phyloP scores from a whole-genome alignment of 2,113 vertebrate genomes.

The Cyprinodon tularosa region DNA sequence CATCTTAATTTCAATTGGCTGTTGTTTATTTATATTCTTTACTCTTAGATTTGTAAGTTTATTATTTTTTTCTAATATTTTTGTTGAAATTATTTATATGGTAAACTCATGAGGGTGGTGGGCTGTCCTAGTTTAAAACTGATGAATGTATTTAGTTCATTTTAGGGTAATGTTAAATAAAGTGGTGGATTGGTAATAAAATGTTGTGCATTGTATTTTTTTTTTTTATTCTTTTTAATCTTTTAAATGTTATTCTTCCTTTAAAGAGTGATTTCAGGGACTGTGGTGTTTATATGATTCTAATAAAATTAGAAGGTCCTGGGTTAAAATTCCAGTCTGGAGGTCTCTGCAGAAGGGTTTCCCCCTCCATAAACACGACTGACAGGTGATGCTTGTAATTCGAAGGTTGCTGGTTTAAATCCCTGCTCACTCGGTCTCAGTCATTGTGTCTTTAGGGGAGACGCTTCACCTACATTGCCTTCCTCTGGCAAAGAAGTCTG shows the following conservation, averaged over 20 bases:
- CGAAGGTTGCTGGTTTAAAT: too few relatives aligned
- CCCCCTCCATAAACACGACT: too few relatives aligned
- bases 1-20: constrained; percentile 18
- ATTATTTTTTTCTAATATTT: constrained; percentile 19
- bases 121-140: constrained; percentile 43
- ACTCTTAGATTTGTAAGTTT: constrained; percentile 15
- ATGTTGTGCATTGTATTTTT: neutral
- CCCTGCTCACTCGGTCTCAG: too few relatives aligned
- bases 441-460: too few relatives aligned
- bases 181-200: constrained; percentile 66
- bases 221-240: neutral
- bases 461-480: too few relatives aligned
- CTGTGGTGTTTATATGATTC: neutral
- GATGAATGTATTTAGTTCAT: constrained; percentile 67
- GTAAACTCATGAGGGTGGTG: constrained; percentile 54
- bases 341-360: too few relatives aligned
- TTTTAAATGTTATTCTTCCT: neutral
- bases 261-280: neutral
- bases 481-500: too few relatives aligned
- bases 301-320: neutral
- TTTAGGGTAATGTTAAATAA: constrained; percentile 65
- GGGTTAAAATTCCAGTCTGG: too few relatives aligned
- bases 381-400: too few relatives aligned
- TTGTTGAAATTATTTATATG: constrained; percentile 48
- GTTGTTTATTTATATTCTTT: constrained; percentile 34